Base-by-base conservation (phyloP, 2,113 vertebrate species). In the Tonatia bakeri region DNA sequence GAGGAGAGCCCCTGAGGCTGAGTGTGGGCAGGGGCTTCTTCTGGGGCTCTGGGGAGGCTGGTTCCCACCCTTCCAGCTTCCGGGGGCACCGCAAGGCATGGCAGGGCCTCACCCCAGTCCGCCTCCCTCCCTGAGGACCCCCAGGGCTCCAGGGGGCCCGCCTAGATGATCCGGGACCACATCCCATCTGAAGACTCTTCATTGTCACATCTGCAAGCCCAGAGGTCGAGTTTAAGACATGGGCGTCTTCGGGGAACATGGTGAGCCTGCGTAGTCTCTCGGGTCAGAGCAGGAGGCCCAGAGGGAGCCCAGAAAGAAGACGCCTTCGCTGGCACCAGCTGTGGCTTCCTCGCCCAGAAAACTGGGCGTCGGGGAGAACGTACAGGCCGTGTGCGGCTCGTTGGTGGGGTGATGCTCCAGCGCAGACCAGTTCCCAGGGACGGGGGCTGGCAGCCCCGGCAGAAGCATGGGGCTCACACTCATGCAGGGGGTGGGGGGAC, bases 71-170 rank as follows among this genome's bases (percentile, higher is more conserved):
- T 11, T 12, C 65, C 17, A 43, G 64, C 45, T 50, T 19, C 43
- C 3, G 0, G 52, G 9, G 31, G 36, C 17, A 0, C 1, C 0
- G 1, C 3, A 1, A 2, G 26, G 73, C 33, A 13, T 0, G 3
- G 1, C 7, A 0, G 22, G 76, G 33, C 76, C 17, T 59, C 56
- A 7, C 7, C 24, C 22, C 8, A 9, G 59, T 61, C 59, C 4
- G 1, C 59, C 59, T 13, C 59, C 59, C 26, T 13, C 26, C 28
- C 59, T 28, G 24, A 28, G 59, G 26, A 13, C 59, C 26, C 22
- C 26, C 11, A 0, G 26, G 61, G 14, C 28, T 15, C 26, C 28
- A 5, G 61, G 26, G 61, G 28, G 28, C 61, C 61, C 28, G 5
- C 28, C 61, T 28, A 0, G 28, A 6, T 64, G 61, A 15, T 31